Evolutionary conservation across 2,888 invertebrate genomes (phyloP), one percentile per base, ranked within the genome.

Genomic region (Lasioglossum vierecki): DNA sequence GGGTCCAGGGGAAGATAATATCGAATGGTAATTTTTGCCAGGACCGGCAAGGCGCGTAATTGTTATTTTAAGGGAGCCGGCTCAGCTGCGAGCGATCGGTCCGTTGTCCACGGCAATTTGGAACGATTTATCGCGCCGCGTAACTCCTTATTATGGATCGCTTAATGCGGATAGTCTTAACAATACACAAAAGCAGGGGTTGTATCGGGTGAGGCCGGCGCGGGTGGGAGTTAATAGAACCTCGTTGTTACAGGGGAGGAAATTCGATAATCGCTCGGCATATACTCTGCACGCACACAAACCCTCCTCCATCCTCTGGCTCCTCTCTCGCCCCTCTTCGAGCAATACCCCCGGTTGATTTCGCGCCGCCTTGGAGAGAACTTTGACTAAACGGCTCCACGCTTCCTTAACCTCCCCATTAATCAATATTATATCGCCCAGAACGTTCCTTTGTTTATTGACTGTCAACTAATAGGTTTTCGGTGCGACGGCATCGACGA

Each of bases 401-500:
- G 95, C 95, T 95, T 95, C 95, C 95, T 95, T 95, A 95, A 94
- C 94, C 94, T 94, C 93, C 88, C 94, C 94, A 95, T 95, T 95
- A 95, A 95, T 95, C 95, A 95, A 95, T 95, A 95, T 95, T 95
- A 95, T 94, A 95, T 94, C 94, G 93, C 93, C 94, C 92, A 94
- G 94, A 94, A 94, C 91, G 94, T 93, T 94, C 95, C 94, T 95
- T 95, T 95, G 95, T 95, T 95, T 95, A 95, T 95, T 93, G 94
- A 94, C 94, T 95, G 92, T 92, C 92, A 90, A 88, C 94, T 94
- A 95, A 94, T 94, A 94, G 94, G 93, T 94, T 94, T 94, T 94
- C 94, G 92, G 88, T 91, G 91, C 88, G 88, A 90, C 90, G 91
- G 57, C 86, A 88, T 90, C 90, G 90, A 89, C 85, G 88, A 87